Conservation (phyloP, 2,888 invertebrate species). For the Dendrolimus pini region DNA sequence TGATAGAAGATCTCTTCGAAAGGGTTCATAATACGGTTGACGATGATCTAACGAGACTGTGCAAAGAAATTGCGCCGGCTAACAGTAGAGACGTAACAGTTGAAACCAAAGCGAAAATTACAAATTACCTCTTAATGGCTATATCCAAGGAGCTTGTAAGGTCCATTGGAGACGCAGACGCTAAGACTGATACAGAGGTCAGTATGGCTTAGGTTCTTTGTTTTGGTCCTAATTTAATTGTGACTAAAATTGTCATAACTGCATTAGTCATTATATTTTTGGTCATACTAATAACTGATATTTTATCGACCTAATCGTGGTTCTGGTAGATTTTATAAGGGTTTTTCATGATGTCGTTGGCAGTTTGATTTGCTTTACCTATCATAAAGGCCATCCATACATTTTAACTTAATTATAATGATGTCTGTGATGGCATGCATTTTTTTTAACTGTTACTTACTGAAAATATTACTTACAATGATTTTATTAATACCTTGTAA, state of each 20-base stretch:
- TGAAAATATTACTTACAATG: too few relatives aligned
- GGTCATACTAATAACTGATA: conserved; percentile 29
- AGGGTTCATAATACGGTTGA: conserved; percentile 61
- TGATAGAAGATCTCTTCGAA: conserved; percentile 67
- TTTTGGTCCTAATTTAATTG: conserved; percentile 25
- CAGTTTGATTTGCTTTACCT: conserved; percentile 3
- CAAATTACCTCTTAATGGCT: conserved; percentile 71
- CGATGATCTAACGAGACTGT: conserved; percentile 56
- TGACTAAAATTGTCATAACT: conserved; percentile 51
- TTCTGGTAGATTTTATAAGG: conserved; percentile 25
- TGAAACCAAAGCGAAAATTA: conserved; percentile 69
- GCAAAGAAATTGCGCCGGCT: conserved; percentile 48
- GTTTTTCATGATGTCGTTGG: not conserved
- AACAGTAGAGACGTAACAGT: conserved; percentile 45
- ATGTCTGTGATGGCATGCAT: too few relatives aligned
- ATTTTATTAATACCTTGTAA: too few relatives aligned
- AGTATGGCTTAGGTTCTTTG: conserved; percentile 34
- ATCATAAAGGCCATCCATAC: not conserved
- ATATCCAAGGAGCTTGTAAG: conserved; percentile 71
- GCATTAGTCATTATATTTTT: conserved; percentile 31
- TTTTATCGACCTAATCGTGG: conserved; percentile 31
- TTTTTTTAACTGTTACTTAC: too few relatives aligned
- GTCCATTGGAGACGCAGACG: conserved; percentile 69
- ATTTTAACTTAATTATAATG: not conserved
- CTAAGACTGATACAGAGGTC: conserved; percentile 72